Evolutionary conservation across 2,113 vertebrate genomes (phyloP), one percentile per base, ranked within the genome.

Genomic region (Tautogolabrus adspersus): DNA sequence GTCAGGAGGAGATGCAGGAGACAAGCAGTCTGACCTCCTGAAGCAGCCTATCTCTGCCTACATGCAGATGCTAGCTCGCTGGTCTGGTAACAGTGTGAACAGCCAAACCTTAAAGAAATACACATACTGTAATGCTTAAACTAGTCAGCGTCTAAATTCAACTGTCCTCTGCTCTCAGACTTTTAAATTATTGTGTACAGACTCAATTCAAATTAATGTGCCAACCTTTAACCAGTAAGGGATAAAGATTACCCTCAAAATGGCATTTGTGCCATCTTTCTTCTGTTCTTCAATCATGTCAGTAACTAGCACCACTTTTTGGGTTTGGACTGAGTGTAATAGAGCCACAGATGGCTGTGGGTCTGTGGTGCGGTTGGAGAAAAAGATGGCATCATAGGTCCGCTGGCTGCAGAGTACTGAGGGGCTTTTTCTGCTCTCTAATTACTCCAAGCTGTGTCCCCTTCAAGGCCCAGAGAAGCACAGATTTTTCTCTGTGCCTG

Each of bases 371-470:
- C 60, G 83, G 82, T 84, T 89, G 78, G 74, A 89, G 87, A 87
- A 80, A 84, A 77, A 92, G 94, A 89, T 75, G 76, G 84, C 83
- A 90, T 86, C 80, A 84, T 87, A 30, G 87, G 86, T 90, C 87
- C 72, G 44, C 77, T 89, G 81, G 83, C 82, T 79, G 81, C 66
- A 86, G 81, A 82, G 83, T 38, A 80, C 78, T 83, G 56, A 81
- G 83, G 87, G 80, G 63, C 86, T 88, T 93, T 93, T 92, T 88
- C 88, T 89, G 60, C 84, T 85, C 84, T 75, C 69, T 91, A 93
- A 93, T 93, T 94, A 86, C 82, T 91, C 87, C 93, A 93, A 92
- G 91, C 91, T 94, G 92, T 83, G 79, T 92, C 90, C 89, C 89
- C 83, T 87, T 83, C 66, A 89, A 81, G 72, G 68, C 71, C 79